phyloP scores from a whole-genome alignment of 92 coral and sea anemone genomes.

The Paragorgia papillata region DNA sequence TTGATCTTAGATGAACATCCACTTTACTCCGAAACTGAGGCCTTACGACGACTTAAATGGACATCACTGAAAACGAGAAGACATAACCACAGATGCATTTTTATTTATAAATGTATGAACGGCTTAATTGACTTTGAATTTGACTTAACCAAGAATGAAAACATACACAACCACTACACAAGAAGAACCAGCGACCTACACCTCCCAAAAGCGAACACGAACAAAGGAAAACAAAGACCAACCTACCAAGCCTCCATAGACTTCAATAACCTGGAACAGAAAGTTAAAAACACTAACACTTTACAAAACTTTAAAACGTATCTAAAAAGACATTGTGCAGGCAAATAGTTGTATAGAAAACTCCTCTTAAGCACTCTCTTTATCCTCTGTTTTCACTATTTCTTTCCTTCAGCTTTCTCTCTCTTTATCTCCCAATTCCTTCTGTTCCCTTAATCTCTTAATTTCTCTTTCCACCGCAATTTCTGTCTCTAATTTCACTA shows the following conservation, averaged over 20 bases:
- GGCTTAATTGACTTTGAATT: background rate
- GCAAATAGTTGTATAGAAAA: no score
- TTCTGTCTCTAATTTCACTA: no score
- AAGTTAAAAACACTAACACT: no score
- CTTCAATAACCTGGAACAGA: no score
- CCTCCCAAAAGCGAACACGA: background rate
- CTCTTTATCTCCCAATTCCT: no score
- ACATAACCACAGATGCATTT: background rate
- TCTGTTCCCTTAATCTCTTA: no score
- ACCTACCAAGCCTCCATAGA: slow-evolving; percentile 8
- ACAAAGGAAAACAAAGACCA: slow-evolving; percentile 5
- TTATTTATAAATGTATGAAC: background rate
- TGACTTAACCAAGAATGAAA: background rate
- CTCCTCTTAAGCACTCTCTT: no score
- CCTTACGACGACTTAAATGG: background rate
- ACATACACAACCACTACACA: background rate
- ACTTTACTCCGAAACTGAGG: background rate
- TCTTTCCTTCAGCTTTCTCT: no score
- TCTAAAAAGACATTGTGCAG: no score
- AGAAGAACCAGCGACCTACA: background rate
- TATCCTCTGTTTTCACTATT: no score
- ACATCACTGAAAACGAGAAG: background rate
- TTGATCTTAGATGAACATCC: background rate
- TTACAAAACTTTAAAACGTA: no score
- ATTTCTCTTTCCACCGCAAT: no score